Evolutionary conservation across 2,888 invertebrate genomes (phyloP).

Genomic region (Ectropis crepuscularia): DNA sequence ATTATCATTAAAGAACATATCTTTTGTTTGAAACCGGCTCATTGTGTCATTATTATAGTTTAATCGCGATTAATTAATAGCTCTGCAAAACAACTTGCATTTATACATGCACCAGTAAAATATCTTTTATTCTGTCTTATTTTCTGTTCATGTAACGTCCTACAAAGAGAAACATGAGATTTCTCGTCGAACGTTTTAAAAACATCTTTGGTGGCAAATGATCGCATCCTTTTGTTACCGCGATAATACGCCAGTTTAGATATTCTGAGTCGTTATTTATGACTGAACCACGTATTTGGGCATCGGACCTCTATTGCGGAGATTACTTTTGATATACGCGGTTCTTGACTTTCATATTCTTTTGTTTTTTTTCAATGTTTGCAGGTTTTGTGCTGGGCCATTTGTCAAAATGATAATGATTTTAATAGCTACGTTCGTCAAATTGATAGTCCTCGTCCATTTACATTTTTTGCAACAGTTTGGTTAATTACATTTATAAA

Average conservation of each 20-base stretch:
- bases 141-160: not conserved
- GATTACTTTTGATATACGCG: slow-evolving; percentile 20
- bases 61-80: no score
- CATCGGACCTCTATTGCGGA: slow-evolving; percentile 9
- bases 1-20: no score
- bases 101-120: not conserved
- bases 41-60: no score
- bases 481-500: no score
- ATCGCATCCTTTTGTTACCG: slow-evolving; percentile 28
- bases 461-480: no score
- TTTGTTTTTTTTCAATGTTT: slow-evolving; percentile 6
- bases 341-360: slow-evolving; percentile 21
- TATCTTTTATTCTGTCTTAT: not conserved
- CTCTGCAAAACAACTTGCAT: no score
- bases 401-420: not conserved
- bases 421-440: not conserved
- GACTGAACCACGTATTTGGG: slow-evolving; percentile 7
- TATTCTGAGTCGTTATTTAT: slow-evolving; percentile 26
- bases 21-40: no score
- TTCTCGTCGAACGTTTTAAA: slow-evolving; percentile 18
- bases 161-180: slow-evolving; percentile 15
- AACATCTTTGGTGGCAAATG: slow-evolving; percentile 30
- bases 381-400: not conserved
- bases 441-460: not conserved
- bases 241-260: slow-evolving; percentile 27